phyloP scores from a whole-genome alignment of 2,888 invertebrate genomes.

The Idaea dimidiata region DNA sequence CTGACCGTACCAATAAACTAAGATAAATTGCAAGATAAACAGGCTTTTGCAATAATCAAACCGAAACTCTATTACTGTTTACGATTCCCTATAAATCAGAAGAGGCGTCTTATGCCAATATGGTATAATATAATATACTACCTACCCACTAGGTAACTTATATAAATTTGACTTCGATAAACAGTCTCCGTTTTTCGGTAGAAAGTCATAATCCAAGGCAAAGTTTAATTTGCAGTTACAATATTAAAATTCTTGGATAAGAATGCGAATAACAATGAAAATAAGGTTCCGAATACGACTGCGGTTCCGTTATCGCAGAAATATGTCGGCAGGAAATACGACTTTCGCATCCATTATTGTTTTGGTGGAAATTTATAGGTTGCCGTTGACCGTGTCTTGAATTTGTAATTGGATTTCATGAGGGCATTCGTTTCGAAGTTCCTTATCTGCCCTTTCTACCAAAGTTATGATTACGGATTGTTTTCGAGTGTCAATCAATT shows the following conservation, averaged over 20 bases:
- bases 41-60: slow-evolving; percentile 37
- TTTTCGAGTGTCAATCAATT: slow-evolving; percentile 38
- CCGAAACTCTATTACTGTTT: slow-evolving; percentile 31
- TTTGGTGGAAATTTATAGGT: slow-evolving; percentile 55
- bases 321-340: slow-evolving; percentile 36
- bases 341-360: slow-evolving; percentile 50
- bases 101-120: slow-evolving; percentile 51
- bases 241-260: slow-evolving; percentile 27
- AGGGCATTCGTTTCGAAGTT: slow-evolving; percentile 42
- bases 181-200: slow-evolving; percentile 40
- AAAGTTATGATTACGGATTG: slow-evolving; percentile 36
- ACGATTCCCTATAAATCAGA: slow-evolving; percentile 49
- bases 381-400: slow-evolving; percentile 47
- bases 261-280: slow-evolving; percentile 26
- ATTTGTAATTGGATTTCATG: slow-evolving; percentile 56
- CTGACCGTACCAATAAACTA: slow-evolving; percentile 33
- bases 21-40: slow-evolving; percentile 33
- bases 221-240: slow-evolving; percentile 34
- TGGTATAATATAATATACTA: slow-evolving; percentile 39
- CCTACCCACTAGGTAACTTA: slow-evolving; percentile 47
- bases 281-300: slow-evolving; percentile 37
- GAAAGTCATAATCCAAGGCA: slow-evolving; percentile 34
- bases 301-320: slow-evolving; percentile 32
- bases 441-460: slow-evolving; percentile 37
- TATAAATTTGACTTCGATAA: slow-evolving; percentile 46